Conservation (phyloP, 2,797 vertebrate genomes). For the Helarctos malayanus region DNA sequence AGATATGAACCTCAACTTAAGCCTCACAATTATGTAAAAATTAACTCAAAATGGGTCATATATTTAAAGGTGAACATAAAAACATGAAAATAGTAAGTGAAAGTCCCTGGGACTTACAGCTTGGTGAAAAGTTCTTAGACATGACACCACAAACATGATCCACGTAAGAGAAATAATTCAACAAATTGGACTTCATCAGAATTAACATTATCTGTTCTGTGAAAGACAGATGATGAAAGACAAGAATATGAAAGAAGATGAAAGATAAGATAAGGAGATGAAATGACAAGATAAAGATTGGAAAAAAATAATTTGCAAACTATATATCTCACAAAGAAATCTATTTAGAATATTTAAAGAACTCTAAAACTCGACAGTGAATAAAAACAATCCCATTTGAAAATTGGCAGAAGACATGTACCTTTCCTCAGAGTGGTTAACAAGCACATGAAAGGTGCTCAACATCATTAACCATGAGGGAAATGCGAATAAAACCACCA, state of each 20-base stretch:
- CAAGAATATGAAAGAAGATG: no score
- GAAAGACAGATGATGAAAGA: neutral
- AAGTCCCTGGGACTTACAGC: neutral
- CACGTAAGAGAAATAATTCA: neutral
- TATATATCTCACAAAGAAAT: neutral
- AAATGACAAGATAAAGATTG: neutral
- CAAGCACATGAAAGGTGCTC: neutral
- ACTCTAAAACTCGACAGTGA: neutral
- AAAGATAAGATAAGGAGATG: neutral
- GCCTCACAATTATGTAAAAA: neutral
- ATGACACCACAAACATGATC: neutral
- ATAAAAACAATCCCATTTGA: neutral
- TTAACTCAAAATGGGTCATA: neutral
- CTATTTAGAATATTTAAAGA: conserved; percentile 15
- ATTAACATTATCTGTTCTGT: neutral
- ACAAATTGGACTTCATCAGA: neutral
- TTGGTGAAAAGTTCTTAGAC: conserved; percentile 6
- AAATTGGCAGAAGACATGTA: neutral
- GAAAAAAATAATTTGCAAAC: neutral
- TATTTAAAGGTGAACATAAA: neutral
- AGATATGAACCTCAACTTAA: neutral
- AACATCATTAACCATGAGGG: neutral
- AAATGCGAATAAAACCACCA: neutral
- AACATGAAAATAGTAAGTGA: neutral
- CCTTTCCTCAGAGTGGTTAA: neutral